Percentiles rank a stretch among this genome's conserved stretches.
These are phyloP conservation scores for Drosophila asahinai DNA, from an alignment of 1,140 invertebrate species.

Conservation along the genomic window DNA sequence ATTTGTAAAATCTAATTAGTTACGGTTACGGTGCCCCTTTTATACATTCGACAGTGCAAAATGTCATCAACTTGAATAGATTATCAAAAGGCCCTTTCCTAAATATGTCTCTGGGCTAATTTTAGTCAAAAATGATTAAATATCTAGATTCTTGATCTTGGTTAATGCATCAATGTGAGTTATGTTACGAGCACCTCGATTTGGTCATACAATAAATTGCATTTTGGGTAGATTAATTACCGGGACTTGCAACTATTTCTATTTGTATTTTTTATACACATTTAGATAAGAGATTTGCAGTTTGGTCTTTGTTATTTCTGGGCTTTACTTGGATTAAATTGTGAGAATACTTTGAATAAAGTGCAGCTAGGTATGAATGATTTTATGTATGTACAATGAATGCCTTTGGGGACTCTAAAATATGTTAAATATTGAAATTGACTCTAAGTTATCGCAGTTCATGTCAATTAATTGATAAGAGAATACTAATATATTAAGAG, in stretches of 20 bases:
- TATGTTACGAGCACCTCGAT: slow-evolving; percentile 31
- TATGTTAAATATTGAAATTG: slow-evolving; percentile 10
- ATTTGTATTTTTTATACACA: slow-evolving; percentile 30
- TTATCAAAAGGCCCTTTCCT: slow-evolving; percentile 32
- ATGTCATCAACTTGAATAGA: slow-evolving; percentile 33
- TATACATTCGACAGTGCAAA: slow-evolving; percentile 44
- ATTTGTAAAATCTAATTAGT: slow-evolving; percentile 42
- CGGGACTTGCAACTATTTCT: slow-evolving; percentile 5
- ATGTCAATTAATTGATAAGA: background rate
- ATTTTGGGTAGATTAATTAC: slow-evolving; percentile 14
- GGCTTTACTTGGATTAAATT: slow-evolving; percentile 11
- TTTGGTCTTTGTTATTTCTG: slow-evolving; percentile 34
- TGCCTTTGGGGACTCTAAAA: background rate
- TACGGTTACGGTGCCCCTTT: slow-evolving; percentile 17
- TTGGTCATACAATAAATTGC: slow-evolving; percentile 48
- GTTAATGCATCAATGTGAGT: slow-evolving; percentile 11
- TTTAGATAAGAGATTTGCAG: slow-evolving; percentile 24
- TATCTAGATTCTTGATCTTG: background rate
- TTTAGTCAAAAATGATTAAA: slow-evolving; percentile 31
- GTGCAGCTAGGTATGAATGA: slow-evolving; percentile 5
- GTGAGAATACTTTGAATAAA: slow-evolving; percentile 9
- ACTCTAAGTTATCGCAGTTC: slow-evolving; percentile 2
- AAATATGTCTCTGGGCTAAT: slow-evolving; percentile 18
- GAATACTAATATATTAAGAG: background rate
- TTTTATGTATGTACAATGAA: slow-evolving; percentile 39